A percentile compares a stretch with the other conserved stretches of the same genome.
phyloP scores from a whole-genome alignment of 2,888 invertebrate genomes.

The Drosophila neoperkinsi region DNA sequence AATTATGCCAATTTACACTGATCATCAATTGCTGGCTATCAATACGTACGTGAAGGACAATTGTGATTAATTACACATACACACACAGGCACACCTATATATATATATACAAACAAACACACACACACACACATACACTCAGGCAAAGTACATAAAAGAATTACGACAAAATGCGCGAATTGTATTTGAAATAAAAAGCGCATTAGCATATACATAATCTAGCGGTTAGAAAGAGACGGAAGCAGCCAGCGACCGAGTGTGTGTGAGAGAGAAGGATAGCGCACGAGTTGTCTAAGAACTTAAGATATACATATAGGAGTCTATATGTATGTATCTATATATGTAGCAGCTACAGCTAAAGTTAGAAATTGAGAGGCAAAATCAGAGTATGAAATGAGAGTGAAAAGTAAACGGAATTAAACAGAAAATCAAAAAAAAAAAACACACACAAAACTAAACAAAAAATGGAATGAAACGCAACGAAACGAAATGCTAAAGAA shows the following conservation, averaged over 20 bases:
- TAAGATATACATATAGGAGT: constrained; percentile 5
- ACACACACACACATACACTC: not conserved
- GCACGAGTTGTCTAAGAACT: constrained; percentile 14
- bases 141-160: not conserved
- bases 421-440: not conserved
- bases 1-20: constrained; percentile 59
- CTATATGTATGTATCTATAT: constrained; percentile 5
- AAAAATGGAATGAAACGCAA: constrained; percentile 39
- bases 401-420: constrained; percentile 19
- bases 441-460: not conserved
- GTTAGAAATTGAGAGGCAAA: constrained; percentile 37
- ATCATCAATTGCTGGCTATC: constrained; percentile 22
- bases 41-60: constrained; percentile 21
- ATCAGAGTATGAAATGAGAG: constrained; percentile 34
- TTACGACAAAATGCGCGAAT: constrained; percentile 6
- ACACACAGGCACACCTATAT: constrained; percentile 12
- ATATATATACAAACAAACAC: not conserved
- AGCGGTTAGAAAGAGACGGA: constrained; percentile 3
- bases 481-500: constrained; percentile 27
- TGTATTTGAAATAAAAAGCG: constrained; percentile 33
- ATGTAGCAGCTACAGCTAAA: constrained; percentile 42
- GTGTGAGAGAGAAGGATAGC: constrained; percentile 13
- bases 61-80: constrained; percentile 18
- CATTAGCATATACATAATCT: constrained; percentile 15
- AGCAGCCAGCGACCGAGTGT: constrained; percentile 2